These are phyloP conservation scores for Nibea albiflora DNA, from an alignment of 2,113 vertebrate species.

Conservation along the genomic window DNA sequence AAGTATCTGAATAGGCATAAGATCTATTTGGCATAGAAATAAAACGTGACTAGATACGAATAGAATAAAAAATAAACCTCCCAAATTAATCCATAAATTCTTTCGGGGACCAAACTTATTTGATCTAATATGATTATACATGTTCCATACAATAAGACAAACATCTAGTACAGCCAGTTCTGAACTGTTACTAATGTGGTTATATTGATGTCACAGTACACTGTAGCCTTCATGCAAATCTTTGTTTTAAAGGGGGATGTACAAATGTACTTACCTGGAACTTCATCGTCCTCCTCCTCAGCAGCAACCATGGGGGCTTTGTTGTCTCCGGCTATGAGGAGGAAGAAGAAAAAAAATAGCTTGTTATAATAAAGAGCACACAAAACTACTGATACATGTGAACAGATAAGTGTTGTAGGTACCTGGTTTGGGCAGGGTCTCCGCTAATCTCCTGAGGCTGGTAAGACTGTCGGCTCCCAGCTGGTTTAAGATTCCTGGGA, in stretches of 20 bases:
- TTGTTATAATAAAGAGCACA: not conserved
- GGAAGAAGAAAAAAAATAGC: not conserved
- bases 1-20: not conserved
- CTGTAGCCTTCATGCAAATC: not conserved
- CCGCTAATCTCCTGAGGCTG: conserved; percentile 95
- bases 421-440: conserved; percentile 94
- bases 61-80: not conserved
- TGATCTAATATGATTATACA: not conserved
- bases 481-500: conserved; percentile 96
- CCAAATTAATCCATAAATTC: not conserved
- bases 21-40: not conserved
- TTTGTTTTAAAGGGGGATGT: not conserved
- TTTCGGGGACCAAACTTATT: not conserved
- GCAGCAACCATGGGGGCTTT: conserved; percentile 91
- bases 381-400: not conserved
- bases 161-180: not conserved
- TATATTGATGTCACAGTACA: not conserved
- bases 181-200: not conserved
- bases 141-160: not conserved
- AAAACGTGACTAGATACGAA: not conserved
- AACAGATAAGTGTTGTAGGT: not conserved
- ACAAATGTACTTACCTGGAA: conserved; percentile 88
- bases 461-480: conserved; percentile 96
- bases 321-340: conserved; percentile 88
- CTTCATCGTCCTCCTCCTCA: conserved; percentile 97